Base-by-base conservation (phyloP, 2,797 vertebrate genomes). In the Siniperca scherzeri region DNA sequence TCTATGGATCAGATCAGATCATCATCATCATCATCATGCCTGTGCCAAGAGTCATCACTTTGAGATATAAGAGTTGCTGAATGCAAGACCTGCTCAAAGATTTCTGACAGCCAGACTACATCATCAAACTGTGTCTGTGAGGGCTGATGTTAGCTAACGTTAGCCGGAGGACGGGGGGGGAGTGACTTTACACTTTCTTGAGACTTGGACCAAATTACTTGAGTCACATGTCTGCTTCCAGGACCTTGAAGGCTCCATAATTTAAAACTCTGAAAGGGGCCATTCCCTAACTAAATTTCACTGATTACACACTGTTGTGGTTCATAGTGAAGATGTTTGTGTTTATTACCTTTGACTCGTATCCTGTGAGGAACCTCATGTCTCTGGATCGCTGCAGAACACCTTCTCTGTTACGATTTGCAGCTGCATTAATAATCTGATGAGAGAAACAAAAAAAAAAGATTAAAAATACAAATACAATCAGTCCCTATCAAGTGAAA, bases 321-420 rank as follows among this genome's bases (percentile, higher is more conserved):
- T 33, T 46, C 7, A 42, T 4, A 7, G 42, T 48, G 5, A 60
- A 3, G 12, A 40, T 4, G 36, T 59, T 27, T 55, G 25, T 38
- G 38, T 69, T 61, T 52, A 0, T 86, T 89, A 99, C 98, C 97
- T 99, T 99, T 50, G 98, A 94, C 95, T 99, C 98, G 2, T 97
- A 99, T 77, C 98, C 98, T 0, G 98, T 98, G 88, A 99, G 97
- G 91, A 99, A 99, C 87, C 97, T 99, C 97, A 99, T 98, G 5
- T 98, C 97, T 87, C 97, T 94, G 44, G 98, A 99, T 67, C 88
- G 96, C 85, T 92, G 95, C 82, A 97, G 88, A 48, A 99, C 97
- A 0, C 73, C 88, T 50, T 97, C 97, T 86, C 97, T 83, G 94
- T 99, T 77, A 79, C 91, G 94, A 2, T 96, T 90, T 1, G 97